A percentile compares a stretch with the other conserved stretches of the same genome.
Evolutionary conservation across 2,888 invertebrate species (phyloP).

Genomic region (Microplitis deprimator): DNA sequence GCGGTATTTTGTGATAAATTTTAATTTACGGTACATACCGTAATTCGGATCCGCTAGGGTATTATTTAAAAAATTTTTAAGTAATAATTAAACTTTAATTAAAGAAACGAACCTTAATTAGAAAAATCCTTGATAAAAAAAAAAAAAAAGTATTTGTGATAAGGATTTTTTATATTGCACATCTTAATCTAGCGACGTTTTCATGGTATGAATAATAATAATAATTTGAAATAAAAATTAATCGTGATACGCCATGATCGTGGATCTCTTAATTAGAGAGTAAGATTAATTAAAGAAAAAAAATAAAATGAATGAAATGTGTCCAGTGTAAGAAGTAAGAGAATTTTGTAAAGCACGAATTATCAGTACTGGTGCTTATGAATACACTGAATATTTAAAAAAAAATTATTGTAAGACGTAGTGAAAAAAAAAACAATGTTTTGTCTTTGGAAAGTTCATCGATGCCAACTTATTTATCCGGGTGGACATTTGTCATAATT

Average conservation of each 20-base stretch:
- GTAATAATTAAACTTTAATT: slow-evolving; percentile 29
- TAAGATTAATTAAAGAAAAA: slow-evolving; percentile 47
- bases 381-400: slow-evolving; percentile 25
- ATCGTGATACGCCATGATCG: slow-evolving; percentile 45
- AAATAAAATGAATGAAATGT: slow-evolving; percentile 33
- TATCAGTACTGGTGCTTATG: slow-evolving; percentile 50
- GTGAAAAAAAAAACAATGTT: slow-evolving; percentile 8
- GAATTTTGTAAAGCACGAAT: slow-evolving; percentile 14
- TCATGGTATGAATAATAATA: slow-evolving; percentile 38
- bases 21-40: too few relatives aligned
- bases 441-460: slow-evolving; percentile 23
- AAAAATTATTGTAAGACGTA: slow-evolving; percentile 37
- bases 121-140: slow-evolving; percentile 19
- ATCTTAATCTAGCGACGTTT: slow-evolving; percentile 48
- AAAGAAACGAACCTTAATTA: background rate
- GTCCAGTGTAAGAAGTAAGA: slow-evolving; percentile 33
- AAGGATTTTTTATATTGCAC: slow-evolving; percentile 38
- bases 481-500: slow-evolving; percentile 23
- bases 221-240: slow-evolving; percentile 50
- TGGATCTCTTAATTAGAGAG: slow-evolving; percentile 54
- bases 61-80: slow-evolving; percentile 44
- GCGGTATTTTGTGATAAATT: too few relatives aligned
- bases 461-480: slow-evolving; percentile 33
- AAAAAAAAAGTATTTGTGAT: slow-evolving; percentile 26
- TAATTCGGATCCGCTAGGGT: too few relatives aligned